Percentiles rank a stretch among this genome's conserved stretches.
phyloP scores from a whole-genome alignment of 2,113 vertebrate species.

The Pluvianellus socialis region DNA sequence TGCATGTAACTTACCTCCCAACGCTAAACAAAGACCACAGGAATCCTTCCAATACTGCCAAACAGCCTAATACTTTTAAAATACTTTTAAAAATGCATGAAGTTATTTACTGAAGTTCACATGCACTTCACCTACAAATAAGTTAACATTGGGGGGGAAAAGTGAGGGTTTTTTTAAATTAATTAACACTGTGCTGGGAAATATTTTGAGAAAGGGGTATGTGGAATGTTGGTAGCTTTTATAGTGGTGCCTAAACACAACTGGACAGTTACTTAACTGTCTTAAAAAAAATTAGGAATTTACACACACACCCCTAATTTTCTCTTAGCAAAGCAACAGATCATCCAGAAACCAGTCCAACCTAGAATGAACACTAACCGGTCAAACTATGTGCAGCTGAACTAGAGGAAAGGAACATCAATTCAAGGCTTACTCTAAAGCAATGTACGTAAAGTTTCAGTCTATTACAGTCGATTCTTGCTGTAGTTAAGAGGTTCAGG shows the following conservation, averaged over 20 bases:
- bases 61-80: slow-evolving; percentile 13
- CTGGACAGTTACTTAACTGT: no score
- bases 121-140: slow-evolving; percentile 23
- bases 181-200: neutral
- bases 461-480: neutral
- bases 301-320: neutral
- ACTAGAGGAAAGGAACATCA: neutral
- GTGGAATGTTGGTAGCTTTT: neutral
- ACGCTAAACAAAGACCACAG: slow-evolving; percentile 67
- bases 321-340: neutral
- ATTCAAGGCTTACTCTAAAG: neutral
- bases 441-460: neutral
- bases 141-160: neutral
- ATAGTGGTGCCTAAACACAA: neutral
- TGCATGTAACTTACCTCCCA: slow-evolving; percentile 69
- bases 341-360: neutral
- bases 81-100: slow-evolving; percentile 40
- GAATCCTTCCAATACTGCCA: slow-evolving; percentile 34
- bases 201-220: neutral
- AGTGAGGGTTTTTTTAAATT: neutral
- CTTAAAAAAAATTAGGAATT: neutral
- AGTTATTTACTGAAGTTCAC: slow-evolving; percentile 43
- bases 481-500: neutral
- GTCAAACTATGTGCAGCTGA: neutral
- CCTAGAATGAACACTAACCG: neutral